Conservation (phyloP, 2,797 vertebrate species). For the Mormyrops boulengeri region DNA sequence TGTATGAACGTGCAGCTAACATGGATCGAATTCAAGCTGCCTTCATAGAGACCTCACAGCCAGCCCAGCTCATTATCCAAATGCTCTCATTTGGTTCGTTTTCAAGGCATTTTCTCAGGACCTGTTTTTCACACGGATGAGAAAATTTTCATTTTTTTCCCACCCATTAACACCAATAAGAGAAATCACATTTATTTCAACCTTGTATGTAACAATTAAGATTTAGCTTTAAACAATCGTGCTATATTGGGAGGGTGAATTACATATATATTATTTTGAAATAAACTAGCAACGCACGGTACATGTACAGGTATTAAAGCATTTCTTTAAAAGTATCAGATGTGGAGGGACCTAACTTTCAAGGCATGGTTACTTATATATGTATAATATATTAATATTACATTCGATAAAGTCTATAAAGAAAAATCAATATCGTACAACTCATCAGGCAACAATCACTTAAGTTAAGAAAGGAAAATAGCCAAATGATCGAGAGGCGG, state of each 20-base stretch:
- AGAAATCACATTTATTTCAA: neutral
- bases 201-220: neutral
- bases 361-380: neutral
- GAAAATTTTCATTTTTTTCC: neutral
- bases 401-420: neutral
- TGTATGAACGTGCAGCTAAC: neutral
- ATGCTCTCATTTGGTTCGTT: neutral
- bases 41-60: neutral
- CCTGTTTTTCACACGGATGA: neutral
- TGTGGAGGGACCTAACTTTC: neutral
- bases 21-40: neutral
- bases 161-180: neutral
- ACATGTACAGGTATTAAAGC: neutral
- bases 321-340: neutral
- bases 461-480: neutral
- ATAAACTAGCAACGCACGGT: neutral
- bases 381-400: neutral
- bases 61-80: neutral
- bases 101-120: neutral
- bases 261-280: neutral
- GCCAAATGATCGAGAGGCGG: neutral
- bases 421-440: neutral
- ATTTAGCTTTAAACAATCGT: neutral
- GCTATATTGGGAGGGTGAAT: neutral
- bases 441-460: neutral